These are phyloP conservation scores for Cantharis rustica DNA, from an alignment of 2,888 invertebrate species.

Conservation along the genomic window DNA sequence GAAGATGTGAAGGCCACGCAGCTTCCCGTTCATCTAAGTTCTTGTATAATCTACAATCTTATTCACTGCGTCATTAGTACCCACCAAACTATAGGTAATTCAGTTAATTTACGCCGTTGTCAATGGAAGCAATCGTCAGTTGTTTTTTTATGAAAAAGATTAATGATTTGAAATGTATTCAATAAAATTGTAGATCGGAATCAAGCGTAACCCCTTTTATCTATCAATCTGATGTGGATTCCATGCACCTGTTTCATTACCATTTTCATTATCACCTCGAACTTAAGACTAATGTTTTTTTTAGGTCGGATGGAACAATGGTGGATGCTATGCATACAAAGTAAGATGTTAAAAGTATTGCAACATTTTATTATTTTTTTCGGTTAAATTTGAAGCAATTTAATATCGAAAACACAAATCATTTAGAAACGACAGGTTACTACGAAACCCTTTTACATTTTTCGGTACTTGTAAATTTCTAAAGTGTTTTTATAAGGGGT, in stretches of 20 bases:
- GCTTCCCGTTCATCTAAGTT: background rate
- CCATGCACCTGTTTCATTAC: background rate
- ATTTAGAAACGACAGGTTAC: background rate
- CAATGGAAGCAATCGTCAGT: background rate
- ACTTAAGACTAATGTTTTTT: background rate
- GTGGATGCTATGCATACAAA: background rate
- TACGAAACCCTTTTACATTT: background rate
- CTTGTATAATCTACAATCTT: background rate
- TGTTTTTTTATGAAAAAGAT: background rate
- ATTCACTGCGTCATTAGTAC: background rate
- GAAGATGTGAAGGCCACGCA: background rate
- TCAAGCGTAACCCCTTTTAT: background rate
- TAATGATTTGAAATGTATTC: background rate
- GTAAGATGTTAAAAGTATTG: background rate
- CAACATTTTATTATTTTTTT: background rate
- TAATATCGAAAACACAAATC: background rate
- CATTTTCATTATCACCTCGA: background rate
- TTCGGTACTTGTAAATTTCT: background rate
- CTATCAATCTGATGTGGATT: background rate
- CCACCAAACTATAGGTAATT: background rate
- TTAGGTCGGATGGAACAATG: background rate
- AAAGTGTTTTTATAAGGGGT: constrained; percentile 28
- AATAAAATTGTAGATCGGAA: background rate
- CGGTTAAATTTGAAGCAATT: background rate
- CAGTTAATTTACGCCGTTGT: background rate